Conservation (phyloP, 2,888 invertebrate species). For the Crematogaster levior region DNA sequence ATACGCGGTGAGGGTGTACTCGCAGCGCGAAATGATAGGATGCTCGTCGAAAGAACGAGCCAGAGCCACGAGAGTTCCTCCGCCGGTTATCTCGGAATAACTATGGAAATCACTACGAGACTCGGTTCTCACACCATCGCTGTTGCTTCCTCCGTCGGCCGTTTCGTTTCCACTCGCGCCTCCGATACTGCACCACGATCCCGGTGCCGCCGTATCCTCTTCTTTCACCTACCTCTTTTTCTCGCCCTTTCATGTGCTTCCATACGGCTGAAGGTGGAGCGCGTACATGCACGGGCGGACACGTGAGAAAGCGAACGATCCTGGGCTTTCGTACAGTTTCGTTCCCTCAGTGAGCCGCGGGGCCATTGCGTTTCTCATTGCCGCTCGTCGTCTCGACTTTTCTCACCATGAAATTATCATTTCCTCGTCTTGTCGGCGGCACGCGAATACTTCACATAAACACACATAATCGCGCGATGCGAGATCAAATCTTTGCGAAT, state of each 20-base stretch:
- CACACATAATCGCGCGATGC: neutral
- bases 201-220: constrained; percentile 27
- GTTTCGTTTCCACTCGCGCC: constrained; percentile 67
- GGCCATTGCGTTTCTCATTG: constrained; percentile 42
- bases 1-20: constrained; percentile 61
- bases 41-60: constrained; percentile 68
- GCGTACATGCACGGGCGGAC: constrained; percentile 31
- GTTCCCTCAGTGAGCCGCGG: constrained; percentile 58
- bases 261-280: constrained; percentile 30
- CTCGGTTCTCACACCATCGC: constrained; percentile 82
- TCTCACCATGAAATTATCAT: constrained; percentile 66
- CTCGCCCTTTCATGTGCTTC: constrained; percentile 45
- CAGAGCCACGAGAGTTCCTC: constrained; percentile 67
- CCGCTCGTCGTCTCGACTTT: constrained; percentile 60
- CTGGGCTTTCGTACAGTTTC: constrained; percentile 59
- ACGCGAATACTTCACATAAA: neutral
- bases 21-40: constrained; percentile 76
- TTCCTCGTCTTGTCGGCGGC: constrained; percentile 54
- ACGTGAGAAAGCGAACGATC: constrained; percentile 70
- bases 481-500: neutral
- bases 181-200: constrained; percentile 49
- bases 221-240: constrained; percentile 36
- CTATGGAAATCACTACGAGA: constrained; percentile 81
- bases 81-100: constrained; percentile 80
- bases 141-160: constrained; percentile 70